A percentile compares a stretch with the other conserved stretches of the same genome.
phyloP scores from a whole-genome alignment of 1,140 invertebrate genomes.

The Drosophila serrata region DNA sequence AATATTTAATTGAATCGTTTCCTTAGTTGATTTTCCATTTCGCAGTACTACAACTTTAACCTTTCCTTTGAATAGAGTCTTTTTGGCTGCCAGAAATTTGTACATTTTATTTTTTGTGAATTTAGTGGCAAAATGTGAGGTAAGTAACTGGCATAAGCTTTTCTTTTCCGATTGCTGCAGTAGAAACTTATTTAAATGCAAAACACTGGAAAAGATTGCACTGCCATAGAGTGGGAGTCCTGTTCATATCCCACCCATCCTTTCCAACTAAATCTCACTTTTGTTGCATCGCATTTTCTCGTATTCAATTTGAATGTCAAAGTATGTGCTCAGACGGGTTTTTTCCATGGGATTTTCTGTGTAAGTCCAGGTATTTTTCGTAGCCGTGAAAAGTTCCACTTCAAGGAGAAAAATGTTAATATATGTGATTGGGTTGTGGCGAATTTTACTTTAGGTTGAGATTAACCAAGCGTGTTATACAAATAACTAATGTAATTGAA shows the following conservation, averaged over 20 bases:
- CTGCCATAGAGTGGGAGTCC: constrained; percentile 19
- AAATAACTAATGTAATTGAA: background rate
- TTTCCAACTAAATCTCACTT: constrained; percentile 40
- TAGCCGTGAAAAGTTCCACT: background rate
- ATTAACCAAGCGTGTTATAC: background rate
- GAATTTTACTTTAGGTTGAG: background rate
- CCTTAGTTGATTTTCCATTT: constrained; percentile 13
- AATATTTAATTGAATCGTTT: constrained; percentile 15
- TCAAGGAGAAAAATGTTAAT: background rate
- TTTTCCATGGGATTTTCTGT: background rate
- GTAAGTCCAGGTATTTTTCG: constrained; percentile 18
- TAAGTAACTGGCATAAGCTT: constrained; percentile 52
- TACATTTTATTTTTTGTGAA: constrained; percentile 24
- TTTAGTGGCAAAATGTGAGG: constrained; percentile 24
- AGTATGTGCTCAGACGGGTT: constrained; percentile 37
- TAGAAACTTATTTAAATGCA: constrained; percentile 67
- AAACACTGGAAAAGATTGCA: constrained; percentile 47
- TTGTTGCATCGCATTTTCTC: constrained; percentile 31
- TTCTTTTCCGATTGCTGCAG: constrained; percentile 18
- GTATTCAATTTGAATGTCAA: constrained; percentile 57
- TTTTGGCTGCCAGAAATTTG: constrained; percentile 2
- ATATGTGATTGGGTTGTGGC: background rate
- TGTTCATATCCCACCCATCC: constrained; percentile 15
- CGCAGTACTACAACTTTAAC: constrained; percentile 10
- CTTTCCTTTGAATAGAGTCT: constrained; percentile 7